Conservation (phyloP, 2,113 vertebrate species). For the Chaetodon trifascialis region DNA sequence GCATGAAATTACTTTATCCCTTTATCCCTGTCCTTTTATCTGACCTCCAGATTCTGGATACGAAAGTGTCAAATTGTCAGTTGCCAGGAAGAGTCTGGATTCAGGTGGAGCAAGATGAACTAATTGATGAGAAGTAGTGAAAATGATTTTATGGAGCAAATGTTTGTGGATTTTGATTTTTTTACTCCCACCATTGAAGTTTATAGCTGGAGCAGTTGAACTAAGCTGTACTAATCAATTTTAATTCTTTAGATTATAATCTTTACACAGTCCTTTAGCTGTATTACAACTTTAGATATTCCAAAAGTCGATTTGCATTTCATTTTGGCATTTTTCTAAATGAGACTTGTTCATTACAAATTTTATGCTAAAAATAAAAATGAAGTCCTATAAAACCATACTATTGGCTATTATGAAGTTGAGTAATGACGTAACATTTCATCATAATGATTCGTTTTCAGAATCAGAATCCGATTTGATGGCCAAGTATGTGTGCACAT, state of each 20-base stretch:
- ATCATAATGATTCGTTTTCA: neutral
- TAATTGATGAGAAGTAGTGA: neutral
- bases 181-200: neutral
- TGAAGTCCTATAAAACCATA: neutral
- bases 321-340: no score
- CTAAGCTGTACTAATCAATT: neutral
- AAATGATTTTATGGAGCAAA: neutral
- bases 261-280: neutral
- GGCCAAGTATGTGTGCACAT: no score
- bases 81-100: neutral
- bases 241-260: neutral
- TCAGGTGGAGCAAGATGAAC: neutral
- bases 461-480: no score
- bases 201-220: neutral
- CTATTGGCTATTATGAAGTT: neutral
- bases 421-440: neutral
- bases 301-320: neutral
- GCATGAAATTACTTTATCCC: slow-evolving; percentile 72
- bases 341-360: neutral
- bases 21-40: no score
- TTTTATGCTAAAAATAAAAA: neutral
- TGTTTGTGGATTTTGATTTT: neutral
- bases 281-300: neutral
- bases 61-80: neutral
- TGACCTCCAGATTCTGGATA: neutral